Percentiles rank a stretch among this genome's conserved stretches.
These are phyloP conservation scores for Willowsia nigromaculata DNA, from an alignment of 2,888 invertebrate species.

Conservation along the genomic window DNA sequence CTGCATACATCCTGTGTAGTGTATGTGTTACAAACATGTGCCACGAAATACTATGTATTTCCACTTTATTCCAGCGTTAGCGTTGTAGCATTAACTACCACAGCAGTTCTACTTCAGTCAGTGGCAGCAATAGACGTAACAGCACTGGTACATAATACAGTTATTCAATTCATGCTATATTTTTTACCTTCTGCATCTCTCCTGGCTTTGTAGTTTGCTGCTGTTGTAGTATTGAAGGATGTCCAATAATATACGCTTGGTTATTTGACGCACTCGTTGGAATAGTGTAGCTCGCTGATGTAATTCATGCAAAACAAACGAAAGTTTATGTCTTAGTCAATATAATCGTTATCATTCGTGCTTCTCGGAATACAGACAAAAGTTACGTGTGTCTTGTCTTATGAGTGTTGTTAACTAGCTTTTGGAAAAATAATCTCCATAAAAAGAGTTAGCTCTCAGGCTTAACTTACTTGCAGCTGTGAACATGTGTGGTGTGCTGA, in stretches of 20 bases:
- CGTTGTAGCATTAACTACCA: constrained; percentile 1
- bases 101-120: not conserved
- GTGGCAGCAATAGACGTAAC: not conserved
- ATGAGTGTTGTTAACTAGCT: not conserved
- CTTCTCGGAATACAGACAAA: not conserved
- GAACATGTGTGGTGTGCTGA: constrained; percentile 90
- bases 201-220: constrained; percentile 84
- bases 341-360: not conserved
- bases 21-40: constrained; percentile 28
- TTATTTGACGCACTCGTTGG: constrained; percentile 83
- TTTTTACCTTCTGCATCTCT: constrained; percentile 85
- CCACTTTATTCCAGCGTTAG: constrained; percentile 26
- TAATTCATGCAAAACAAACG: constrained; percentile 79
- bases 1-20: constrained; percentile 24
- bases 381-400: not conserved
- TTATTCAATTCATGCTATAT: constrained; percentile 11
- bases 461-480: constrained; percentile 82
- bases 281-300: constrained; percentile 87
- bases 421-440: not conserved
- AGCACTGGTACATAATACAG: constrained; percentile 39
- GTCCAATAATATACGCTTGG: constrained; percentile 81
- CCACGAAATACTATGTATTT: constrained; percentile 31
- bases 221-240: constrained; percentile 85
- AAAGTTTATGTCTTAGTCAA: not conserved
- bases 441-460: not conserved